Percentiles rank a stretch among this genome's conserved stretches.
Evolutionary conservation across 2,113 vertebrate species (phyloP).

Genomic region (Stigmatopora argus): DNA sequence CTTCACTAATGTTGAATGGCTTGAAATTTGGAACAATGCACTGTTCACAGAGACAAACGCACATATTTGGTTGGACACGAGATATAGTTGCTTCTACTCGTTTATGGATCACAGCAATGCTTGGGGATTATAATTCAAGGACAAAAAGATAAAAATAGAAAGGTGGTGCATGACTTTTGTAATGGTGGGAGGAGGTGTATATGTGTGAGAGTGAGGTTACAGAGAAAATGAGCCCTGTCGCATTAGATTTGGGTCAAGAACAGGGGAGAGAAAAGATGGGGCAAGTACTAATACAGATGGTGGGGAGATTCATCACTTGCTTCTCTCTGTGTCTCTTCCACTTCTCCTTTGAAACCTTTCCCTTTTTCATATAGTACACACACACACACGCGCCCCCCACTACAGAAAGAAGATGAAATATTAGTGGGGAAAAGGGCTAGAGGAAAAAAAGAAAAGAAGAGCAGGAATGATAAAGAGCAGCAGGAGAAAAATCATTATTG

Average conservation of each 20-base stretch:
- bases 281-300: constrained; percentile 36
- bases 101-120: constrained; percentile 63
- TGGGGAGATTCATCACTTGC: constrained; percentile 45
- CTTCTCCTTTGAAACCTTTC: constrained; percentile 27
- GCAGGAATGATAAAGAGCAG: constrained; percentile 1
- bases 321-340: constrained; percentile 5
- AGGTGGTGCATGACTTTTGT: constrained; percentile 41
- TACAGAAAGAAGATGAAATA: constrained; percentile 2
- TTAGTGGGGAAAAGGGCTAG: not conserved
- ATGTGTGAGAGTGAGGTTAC: constrained; percentile 7
- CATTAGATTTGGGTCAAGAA: constrained; percentile 65
- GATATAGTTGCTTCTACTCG: constrained; percentile 30
- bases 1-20: constrained; percentile 47
- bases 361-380: not conserved
- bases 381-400: not conserved
- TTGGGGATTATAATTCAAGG: constrained; percentile 62
- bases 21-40: constrained; percentile 43
- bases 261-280: constrained; percentile 35
- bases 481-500: constrained; percentile 4
- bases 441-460: constrained; percentile 7
- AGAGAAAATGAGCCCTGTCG: constrained; percentile 50
- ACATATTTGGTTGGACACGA: not conserved
- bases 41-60: constrained; percentile 22
- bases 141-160: constrained; percentile 69
- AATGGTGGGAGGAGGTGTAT: constrained; percentile 17